Base-by-base conservation (phyloP, 2,797 vertebrate genomes). In the Lindbergichthys nudifrons region DNA sequence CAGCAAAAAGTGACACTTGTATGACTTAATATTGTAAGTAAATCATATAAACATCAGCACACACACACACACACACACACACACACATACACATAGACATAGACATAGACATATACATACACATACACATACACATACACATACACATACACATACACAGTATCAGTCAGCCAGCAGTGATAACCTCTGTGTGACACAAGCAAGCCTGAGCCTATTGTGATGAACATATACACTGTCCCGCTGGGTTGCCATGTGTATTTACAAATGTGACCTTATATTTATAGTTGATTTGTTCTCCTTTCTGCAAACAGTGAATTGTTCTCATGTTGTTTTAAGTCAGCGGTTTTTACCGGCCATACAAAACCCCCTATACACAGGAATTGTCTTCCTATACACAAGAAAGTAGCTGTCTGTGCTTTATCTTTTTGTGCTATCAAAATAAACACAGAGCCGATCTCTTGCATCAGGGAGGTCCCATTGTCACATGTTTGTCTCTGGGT, bases 261-360 rank as follows among this genome's bases (percentile, higher is more conserved):
- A 81, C 61, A 82, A 75, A 83, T 71, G 36, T 53, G 21, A n/a
- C 41, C 46, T 60, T 52, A 80, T 68, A 70, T 56, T 75, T 63
- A 75, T 45, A 47, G 64, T 84, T 80, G 50, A 13, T 80, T 75
- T 70, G 45, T 69, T 14, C 59, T n/a, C 30, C 5, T 75, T 42
- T 36, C 5, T 39, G 11, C 59, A 92, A 88, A 87, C 86, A 88
- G 10, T 65, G 73, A 61, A 92, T 92, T 93, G 88, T 93, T 90
- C 82, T 67, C 39, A 21, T 59, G 54, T 69, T 77, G 46, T 68
- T 83, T 74, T 63, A 67, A 73, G 70, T 87, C 66, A 71, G 65
- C 48, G 85, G 81, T 86, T 91, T 75, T 91, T 84, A 72, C 76
- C 45, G 43, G 77, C 45, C 63, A 82, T 82, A 85, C 78, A 89